Base-by-base conservation (phyloP, 2,888 invertebrate species). In the Agelastica alni region DNA sequence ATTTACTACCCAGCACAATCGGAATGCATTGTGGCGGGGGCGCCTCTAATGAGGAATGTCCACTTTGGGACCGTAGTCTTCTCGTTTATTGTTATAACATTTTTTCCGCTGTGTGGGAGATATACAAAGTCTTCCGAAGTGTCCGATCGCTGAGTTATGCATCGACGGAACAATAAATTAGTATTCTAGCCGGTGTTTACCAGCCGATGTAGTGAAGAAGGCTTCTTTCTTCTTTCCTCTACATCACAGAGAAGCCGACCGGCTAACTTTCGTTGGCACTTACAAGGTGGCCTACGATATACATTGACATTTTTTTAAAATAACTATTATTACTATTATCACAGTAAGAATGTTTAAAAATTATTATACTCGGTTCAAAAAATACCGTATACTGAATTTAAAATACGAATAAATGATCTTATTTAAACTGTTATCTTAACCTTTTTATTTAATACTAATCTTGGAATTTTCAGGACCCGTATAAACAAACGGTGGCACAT, bases 91-190 rank as follows among this genome's bases (percentile, higher is more conserved):
- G 55, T 56, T 52, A 39, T 58, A 49, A 37, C 58, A 58, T 62
- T 62, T 62, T 61, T 53, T 60, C 53, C 53, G 57, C 60, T 62
- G 69, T 67, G 70, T 70, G 70, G 68, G 70, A 68, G 68, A 69
- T 17, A 51, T 62, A 66, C 66, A 65, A 63, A 55, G 62, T 64
- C 61, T 60, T 63, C 62, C 59, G 61, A 61, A 61, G 63, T 65
- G 68, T 68, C 65, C 65, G 63, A 63, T 66, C 65, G 69, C 66
- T 71, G 72, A 72, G 65, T 73, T 70, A 69, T 64, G 66, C 63
- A 67, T 65, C 65, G 70, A 68, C 67, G 66, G 63, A 66, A 66
- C 71, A 65, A 72, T 72, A 72, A 73, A 73, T 73, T 71, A 70
- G 71, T 71, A 70, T 65, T 60, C 65, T 65, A 62, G 69, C 66